Conservation (phyloP, 2,113 vertebrate genomes). For the Dasyornis broadbenti region DNA sequence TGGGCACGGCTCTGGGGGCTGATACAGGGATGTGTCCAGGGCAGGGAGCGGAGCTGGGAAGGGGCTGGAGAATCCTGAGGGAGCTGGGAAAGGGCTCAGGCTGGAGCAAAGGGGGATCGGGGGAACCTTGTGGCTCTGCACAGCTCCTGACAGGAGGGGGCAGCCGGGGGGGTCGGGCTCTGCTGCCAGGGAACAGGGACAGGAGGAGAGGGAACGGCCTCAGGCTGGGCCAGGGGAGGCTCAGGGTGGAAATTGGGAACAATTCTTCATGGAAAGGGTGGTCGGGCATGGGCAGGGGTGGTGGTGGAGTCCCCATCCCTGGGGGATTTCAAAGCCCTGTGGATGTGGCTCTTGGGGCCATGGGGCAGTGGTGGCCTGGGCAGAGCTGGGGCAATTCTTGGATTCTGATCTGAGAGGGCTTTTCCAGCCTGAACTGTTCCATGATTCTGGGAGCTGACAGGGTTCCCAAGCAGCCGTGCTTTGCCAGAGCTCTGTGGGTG, state of each 20-base stretch:
- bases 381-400: background rate
- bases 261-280: background rate
- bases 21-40: background rate
- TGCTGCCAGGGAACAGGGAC: background rate
- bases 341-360: background rate
- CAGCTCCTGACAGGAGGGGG: background rate
- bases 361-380: background rate
- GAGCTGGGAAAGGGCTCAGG: background rate
- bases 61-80: background rate
- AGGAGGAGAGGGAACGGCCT: background rate
- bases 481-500: background rate
- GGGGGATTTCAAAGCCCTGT: too few species aligned
- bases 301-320: background rate
- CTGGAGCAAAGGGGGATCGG: background rate
- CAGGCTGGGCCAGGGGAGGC: background rate
- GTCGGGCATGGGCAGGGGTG: background rate
- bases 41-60: background rate
- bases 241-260: background rate
- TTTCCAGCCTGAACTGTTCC: background rate
- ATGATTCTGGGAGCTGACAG: rapidly evolving
- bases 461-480: rapidly evolving
- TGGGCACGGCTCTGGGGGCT: background rate
- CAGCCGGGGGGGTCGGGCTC: background rate
- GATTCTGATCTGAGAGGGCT: rapidly evolving
- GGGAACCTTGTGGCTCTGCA: background rate